phyloP scores from a whole-genome alignment of 1,140 invertebrate species.

The Drosophila bifasciata region DNA sequence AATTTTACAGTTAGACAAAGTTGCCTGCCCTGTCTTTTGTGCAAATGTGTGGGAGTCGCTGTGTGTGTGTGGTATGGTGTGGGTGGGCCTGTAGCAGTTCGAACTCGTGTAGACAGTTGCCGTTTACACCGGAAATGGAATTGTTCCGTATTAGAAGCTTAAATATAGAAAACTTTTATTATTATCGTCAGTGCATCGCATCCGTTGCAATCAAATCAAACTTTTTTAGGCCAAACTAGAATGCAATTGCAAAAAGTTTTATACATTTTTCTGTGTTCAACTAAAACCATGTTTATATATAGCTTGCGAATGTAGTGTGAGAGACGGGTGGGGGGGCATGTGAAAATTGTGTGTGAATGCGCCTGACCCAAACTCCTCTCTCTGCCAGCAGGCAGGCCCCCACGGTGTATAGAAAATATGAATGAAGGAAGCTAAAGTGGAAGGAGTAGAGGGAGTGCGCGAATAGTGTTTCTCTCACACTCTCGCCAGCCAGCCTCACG shows the following conservation, averaged over 20 bases:
- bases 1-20: conserved; percentile 75
- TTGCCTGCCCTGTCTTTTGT: conserved; percentile 26
- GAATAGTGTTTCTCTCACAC: conserved; percentile 37
- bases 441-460: conserved; percentile 23
- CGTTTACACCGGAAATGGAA: conserved; percentile 69
- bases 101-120: conserved; percentile 41
- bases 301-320: conserved; percentile 34
- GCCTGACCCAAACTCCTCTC: conserved; percentile 68
- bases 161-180: conserved; percentile 63
- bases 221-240: conserved; percentile 47
- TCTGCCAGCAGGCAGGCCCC: conserved; percentile 23
- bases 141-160: conserved; percentile 65
- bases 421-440: conserved; percentile 62
- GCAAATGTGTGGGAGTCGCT: conserved; percentile 23
- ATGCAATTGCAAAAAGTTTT: conserved; percentile 34
- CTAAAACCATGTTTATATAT: conserved; percentile 64
- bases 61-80: conserved; percentile 15
- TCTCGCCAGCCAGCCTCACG: not conserved
- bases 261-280: conserved; percentile 40
- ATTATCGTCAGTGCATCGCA: conserved; percentile 32
- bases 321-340: conserved; percentile 21
- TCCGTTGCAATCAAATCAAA: conserved; percentile 30
- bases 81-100: conserved; percentile 20
- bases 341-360: conserved; percentile 54
- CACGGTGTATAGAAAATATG: conserved; percentile 79